Percentiles rank a stretch among this genome's conserved stretches.
phyloP scores from a whole-genome alignment of 2,797 vertebrate species.

The Coregonus suidteri region DNA sequence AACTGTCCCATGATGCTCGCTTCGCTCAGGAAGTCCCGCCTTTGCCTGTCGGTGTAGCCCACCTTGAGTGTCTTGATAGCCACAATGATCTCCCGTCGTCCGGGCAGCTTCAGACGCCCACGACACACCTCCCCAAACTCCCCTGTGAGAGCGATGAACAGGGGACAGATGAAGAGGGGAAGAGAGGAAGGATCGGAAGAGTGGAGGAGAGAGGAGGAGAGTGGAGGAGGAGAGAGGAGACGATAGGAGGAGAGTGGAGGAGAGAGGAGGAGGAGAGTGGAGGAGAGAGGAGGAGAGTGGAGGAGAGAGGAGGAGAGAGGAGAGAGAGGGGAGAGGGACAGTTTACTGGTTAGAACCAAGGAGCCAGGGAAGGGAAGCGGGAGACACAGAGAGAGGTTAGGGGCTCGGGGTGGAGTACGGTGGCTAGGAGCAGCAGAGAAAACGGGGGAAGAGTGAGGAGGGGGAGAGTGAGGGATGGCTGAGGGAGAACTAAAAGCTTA shows the following conservation, averaged over 20 bases:
- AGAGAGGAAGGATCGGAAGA: conserved; percentile 5
- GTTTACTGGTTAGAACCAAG: conserved; percentile 53
- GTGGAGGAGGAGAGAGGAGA: conserved; percentile 19
- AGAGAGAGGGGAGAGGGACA: conserved; percentile 42
- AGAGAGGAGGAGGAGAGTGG: conserved; percentile 25
- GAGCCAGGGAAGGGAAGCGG: conserved; percentile 31
- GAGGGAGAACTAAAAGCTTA: too few species aligned
- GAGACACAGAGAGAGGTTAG: conserved; percentile 67
- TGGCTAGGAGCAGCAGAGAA: background rate
- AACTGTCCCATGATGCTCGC: conserved; percentile 99
- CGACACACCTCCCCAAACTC: conserved; percentile 98
- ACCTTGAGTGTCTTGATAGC: conserved; percentile 98
- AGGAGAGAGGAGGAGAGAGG: too few species aligned
- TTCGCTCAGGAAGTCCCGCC: conserved; percentile 94
- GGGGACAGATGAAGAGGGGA: conserved; percentile 33
- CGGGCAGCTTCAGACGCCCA: conserved; percentile 93
- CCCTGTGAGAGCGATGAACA: conserved; percentile 72
- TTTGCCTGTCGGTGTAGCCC: conserved; percentile 95
- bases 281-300: too few species aligned
- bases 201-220: too few species aligned
- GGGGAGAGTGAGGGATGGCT: background rate
- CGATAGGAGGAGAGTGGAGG: background rate
- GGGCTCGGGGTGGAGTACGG: conserved; percentile 45
- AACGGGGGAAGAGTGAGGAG: background rate
- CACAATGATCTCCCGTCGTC: conserved; percentile 93